phyloP scores from a whole-genome alignment of 2,113 vertebrate genomes.

The Gnathonemus longibarbis region DNA sequence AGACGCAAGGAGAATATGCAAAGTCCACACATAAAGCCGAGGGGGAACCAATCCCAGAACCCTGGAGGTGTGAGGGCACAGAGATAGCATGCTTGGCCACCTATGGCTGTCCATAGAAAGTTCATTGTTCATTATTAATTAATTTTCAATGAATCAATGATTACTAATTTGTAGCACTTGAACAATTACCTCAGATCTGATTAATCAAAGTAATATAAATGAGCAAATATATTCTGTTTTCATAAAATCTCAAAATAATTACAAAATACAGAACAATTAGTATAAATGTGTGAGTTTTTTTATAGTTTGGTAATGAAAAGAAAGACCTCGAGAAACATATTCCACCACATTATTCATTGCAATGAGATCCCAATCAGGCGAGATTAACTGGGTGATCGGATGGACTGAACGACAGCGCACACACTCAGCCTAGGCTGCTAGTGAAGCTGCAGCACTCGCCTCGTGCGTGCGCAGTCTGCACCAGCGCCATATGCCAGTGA shows the following conservation, averaged over 20 bases:
- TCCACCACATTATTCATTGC: not conserved
- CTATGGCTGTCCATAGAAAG: not conserved
- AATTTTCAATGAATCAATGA: not conserved
- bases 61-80: not conserved
- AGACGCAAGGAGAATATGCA: not conserved
- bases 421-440: not conserved
- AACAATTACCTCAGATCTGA: not conserved
- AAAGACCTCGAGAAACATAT: not conserved
- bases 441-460: not conserved
- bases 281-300: not conserved
- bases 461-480: not conserved
- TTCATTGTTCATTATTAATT: not conserved
- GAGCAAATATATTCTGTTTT: not conserved
- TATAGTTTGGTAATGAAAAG: not conserved
- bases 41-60: not conserved
- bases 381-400: not conserved
- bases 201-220: not conserved
- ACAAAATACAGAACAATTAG: not conserved
- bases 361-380: not conserved
- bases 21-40: not conserved
- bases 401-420: not conserved
- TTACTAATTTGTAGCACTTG: not conserved
- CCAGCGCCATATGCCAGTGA: not conserved
- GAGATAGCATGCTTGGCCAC: not conserved
- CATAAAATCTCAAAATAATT: conserved; percentile 2